Conservation (phyloP, 2,113 vertebrate genomes). For the Oplegnathus fasciatus region DNA sequence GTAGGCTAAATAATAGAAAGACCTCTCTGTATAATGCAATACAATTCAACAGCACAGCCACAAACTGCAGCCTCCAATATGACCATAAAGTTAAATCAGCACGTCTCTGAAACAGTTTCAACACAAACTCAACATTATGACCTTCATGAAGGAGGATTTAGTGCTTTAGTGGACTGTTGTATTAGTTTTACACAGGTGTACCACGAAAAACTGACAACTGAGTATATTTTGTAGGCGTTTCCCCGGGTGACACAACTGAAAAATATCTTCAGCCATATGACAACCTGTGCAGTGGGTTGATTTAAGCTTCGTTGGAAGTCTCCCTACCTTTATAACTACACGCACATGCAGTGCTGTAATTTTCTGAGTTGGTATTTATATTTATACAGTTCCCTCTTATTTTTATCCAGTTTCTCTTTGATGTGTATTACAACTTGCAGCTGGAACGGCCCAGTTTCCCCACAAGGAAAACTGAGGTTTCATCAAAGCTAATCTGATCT, state of each 20-base stretch:
- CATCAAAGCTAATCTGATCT: conserved; percentile 59
- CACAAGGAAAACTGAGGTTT: conserved; percentile 40
- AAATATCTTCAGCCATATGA: not conserved
- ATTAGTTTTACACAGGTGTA: not conserved
- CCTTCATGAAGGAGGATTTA: too few relatives aligned
- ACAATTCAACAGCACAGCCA: too few relatives aligned
- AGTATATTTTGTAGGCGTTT: conserved; percentile 1
- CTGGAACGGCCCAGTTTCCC: conserved; percentile 30
- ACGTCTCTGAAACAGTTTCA: too few relatives aligned
- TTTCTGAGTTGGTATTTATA: conserved; percentile 19
- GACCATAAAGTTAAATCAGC: too few relatives aligned
- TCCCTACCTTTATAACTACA: not conserved
- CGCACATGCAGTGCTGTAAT: not conserved
- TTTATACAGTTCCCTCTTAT: conserved; percentile 9
- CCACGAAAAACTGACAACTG: not conserved
- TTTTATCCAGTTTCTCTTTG: conserved; percentile 40
- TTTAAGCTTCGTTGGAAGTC: not conserved
- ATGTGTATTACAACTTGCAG: conserved; percentile 37
- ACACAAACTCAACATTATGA: too few relatives aligned
- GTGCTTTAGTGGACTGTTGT: too few relatives aligned
- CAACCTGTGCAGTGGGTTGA: not conserved
- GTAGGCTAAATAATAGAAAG: too few relatives aligned
- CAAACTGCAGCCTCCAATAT: too few relatives aligned
- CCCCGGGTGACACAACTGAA: fast-evolving
- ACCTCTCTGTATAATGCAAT: too few relatives aligned